Base-by-base conservation (phyloP, 2,113 vertebrate genomes). In the Peucedramus taeniatus region DNA sequence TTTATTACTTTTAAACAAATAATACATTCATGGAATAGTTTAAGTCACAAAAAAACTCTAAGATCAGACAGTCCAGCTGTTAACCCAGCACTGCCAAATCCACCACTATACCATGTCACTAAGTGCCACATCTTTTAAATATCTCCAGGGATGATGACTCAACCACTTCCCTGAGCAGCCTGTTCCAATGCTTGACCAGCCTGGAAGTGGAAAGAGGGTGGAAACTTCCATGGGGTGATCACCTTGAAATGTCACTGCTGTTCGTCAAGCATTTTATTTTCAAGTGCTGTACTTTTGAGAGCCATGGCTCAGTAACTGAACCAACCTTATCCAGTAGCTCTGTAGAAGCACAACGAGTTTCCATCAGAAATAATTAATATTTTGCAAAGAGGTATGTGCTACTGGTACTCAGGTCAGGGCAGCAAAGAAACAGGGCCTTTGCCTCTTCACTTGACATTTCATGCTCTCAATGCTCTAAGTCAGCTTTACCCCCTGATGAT, bases 1-100 rank as follows among this genome's bases (percentile, higher is more conserved):
- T 96, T 77, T 54, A 61, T 83, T 89, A 28, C 5, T 89, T 92
- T 93, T 77, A 74, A 93, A 71, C 12, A 88, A 96, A 57, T 28
- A 15, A 21, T 19, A 14, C 39, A 53, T 49, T 74, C 13, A 28
- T 20, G 22, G 54, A 49, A 37, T 49, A 68, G 26, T 61, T 68
- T 61, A 37, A 31, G 5, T 74, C 21, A 31, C 40, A 86, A 74
- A 74, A 61, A 35, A n/a, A 8, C 13, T 61, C 40, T 61, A 68
- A 60, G 61, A 49, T 56, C 22, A 37, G 9, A 2, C 3, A 42
- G 47, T 15, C 40, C 40, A 26, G 10, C 35, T 45, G 8, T 54
- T 81, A 75, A 33, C 1, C 22, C 35, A 49, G 8, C 31, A 24
- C 10, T 83, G 19, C 47, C 60, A 75, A 80, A 35, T 54, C 76